phyloP scores from a whole-genome alignment of 2,113 vertebrate genomes.

The Dromas ardeola region DNA sequence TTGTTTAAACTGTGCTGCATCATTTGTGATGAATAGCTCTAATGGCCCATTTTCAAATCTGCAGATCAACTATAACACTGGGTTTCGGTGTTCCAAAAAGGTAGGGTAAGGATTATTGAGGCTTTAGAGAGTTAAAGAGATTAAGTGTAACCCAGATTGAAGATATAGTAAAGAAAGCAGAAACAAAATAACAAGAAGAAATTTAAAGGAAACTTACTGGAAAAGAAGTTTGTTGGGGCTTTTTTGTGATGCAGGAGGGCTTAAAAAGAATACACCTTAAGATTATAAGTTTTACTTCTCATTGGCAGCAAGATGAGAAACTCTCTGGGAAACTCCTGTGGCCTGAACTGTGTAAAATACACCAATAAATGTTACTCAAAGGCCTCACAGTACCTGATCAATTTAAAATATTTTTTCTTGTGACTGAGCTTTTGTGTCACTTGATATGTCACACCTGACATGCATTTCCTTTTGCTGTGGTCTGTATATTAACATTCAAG shows the following conservation, averaged over 20 bases:
- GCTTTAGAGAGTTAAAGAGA: not conserved
- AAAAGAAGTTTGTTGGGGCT: not conserved
- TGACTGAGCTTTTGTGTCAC: constrained; percentile 41
- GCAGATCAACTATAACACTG: not conserved
- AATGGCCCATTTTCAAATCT: not conserved
- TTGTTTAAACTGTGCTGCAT: constrained; percentile 13
- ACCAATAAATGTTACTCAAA: constrained; percentile 25
- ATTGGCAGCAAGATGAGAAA: constrained; percentile 26
- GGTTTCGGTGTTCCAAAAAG: not conserved
- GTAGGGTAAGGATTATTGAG: not conserved
- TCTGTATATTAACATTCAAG: constrained; percentile 33
- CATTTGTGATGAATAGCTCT: not conserved
- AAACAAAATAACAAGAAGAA: not conserved
- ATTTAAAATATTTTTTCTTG: constrained; percentile 10
- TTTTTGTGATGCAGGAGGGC: not conserved
- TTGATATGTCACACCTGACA: constrained; percentile 40
- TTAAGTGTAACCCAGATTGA: not conserved
- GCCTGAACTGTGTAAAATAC: constrained; percentile 3
- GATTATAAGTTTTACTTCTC: constrained; percentile 19
- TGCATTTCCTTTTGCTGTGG: constrained; percentile 23
- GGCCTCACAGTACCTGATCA: not conserved
- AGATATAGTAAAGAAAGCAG: constrained; percentile 7
- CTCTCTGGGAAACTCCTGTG: not conserved
- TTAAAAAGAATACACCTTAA: not conserved
- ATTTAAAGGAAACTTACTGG: not conserved